Evolutionary conservation across 1,140 invertebrate genomes (phyloP), one percentile per base, ranked within the genome.

Genomic region (Maconellicoccus hirsutus): DNA sequence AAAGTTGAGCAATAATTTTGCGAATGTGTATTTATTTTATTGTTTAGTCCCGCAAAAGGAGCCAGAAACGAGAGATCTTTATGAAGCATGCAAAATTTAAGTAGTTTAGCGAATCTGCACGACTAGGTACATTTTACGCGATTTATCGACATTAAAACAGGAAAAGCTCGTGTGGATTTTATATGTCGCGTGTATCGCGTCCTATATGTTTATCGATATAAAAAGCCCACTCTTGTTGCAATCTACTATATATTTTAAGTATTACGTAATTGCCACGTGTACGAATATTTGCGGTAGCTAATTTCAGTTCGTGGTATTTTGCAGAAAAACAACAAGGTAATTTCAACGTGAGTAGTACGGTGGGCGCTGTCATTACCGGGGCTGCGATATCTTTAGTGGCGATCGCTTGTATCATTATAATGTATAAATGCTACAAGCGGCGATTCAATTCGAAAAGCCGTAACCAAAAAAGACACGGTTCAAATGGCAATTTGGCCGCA

Each of bases 311-410:
- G n/a, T n/a, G n/a, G 29, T 33, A 52, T 66, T 66, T 25, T 10
- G 22, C 61, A 66, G 61, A 66, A 25, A 66, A 66, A 0, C 79
- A 82, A 1, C 79, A 81, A n/a, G 21, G 21, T 23, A 42, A 38
- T 25, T 70, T 70, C 39, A 33, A 59, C 38, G 22, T 70, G 1
- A 70, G 38, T 10, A 23, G 87, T 14, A 84, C 87, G 79, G 79
- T 89, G 78, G 87, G 84, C 73, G 84, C 88, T 7, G 82, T 88
- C 77, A 85, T 52, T 88, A n/a, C n/a, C 71, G 87, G 86, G 8
- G 84, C 87, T 14, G 84, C 84, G 16, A 82, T 84, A 1, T 85
- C 86, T 1, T 80, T 89, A 22, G 78, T 88, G 29, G 83, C 89
- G 39, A 84, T 89, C 4, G 84, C 84, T 7, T 80, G 87, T 14